Conservation (phyloP, 2,888 invertebrate genomes). For the Catonia carolina region DNA sequence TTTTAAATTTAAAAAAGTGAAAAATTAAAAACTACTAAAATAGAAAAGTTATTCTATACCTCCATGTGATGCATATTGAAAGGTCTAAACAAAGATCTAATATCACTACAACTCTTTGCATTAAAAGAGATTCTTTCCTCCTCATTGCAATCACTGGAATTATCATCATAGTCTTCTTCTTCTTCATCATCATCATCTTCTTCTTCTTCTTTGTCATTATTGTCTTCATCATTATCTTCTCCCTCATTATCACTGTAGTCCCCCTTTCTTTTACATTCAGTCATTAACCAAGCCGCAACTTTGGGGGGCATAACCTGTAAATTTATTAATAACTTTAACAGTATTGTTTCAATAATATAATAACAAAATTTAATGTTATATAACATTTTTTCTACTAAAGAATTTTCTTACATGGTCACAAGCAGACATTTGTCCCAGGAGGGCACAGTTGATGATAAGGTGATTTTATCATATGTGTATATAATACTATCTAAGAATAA, state of each 20-base stretch:
- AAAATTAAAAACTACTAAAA: not conserved
- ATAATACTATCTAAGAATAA: too few relatives aligned
- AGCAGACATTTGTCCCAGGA: too few relatives aligned
- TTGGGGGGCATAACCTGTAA: constrained; percentile 83
- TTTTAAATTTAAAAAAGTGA: not conserved
- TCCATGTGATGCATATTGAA: constrained; percentile 97
- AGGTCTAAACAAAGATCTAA: constrained; percentile 81
- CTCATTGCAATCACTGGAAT: constrained; percentile 33
- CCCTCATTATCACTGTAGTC: constrained; percentile 49
- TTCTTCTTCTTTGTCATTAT: constrained; percentile 42
- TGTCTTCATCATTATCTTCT: constrained; percentile 10
- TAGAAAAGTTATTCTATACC: constrained; percentile 18
- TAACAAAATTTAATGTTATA: too few relatives aligned
- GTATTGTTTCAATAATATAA: too few relatives aligned
- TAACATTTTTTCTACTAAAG: too few relatives aligned
- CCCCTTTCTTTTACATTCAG: constrained; percentile 47
- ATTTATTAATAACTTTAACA: too few relatives aligned
- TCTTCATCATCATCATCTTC: constrained; percentile 44
- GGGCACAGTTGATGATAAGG: too few relatives aligned
- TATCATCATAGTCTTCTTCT: constrained; percentile 49
- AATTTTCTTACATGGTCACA: too few relatives aligned
- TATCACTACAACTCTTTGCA: constrained; percentile 44
- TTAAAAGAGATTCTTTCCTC: constrained; percentile 9
- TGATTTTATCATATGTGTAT: too few relatives aligned
- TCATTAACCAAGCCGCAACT: constrained; percentile 78